Base-by-base conservation (phyloP, 2,797 vertebrate species). In the Tolypeutes matacus region DNA sequence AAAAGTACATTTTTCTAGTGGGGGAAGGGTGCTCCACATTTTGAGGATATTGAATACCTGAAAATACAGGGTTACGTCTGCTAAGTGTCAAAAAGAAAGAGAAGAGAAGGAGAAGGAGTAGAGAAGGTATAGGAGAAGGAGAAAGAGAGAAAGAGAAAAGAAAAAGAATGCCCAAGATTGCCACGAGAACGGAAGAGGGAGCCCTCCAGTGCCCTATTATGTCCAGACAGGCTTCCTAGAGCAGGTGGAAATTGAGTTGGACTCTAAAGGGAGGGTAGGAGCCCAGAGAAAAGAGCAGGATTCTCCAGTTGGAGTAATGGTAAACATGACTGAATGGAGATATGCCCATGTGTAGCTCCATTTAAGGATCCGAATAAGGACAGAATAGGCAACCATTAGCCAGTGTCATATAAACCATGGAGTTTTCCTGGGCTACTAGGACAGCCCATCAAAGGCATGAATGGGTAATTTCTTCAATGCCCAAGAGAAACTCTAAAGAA, bases 151-250 rank as follows among this genome's bases (percentile, higher is more conserved):
- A 75, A 46, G 46, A 46, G 46, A 46, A 46, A 46, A 46, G 46
- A 46, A 46, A 46, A 46, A 46, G 46, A 46, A 46, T 46, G 46
- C 46, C 46, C 46, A 46, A 46, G 46, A 46, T 46, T 56, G 17
- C 46, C 18, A 15, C 29, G 72, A 21, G 31, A 83, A 91, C 89
- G 84, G 31, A 95, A 20, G 88, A 94, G 73, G 73, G 82, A 94
- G 76, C 51, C 84, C 90, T 82, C 75, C 85, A 20, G 46, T 58
- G 94, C 73, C 67, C 88, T 94, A 25, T 67, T 34, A 12, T 3
- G 17, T 27, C 34, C 78, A 80, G 58, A 62, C 2, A 46, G 65
- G 27, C 85, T 75, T 87, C 75, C 20, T 92, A 82, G 92, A 86
- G 81, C 87, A 92, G 46, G 75, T 29, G 81, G 46, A 58, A 2